These are phyloP conservation scores for Pogonognathellus flavescens DNA, from an alignment of 1,140 invertebrate genomes.

Conservation along the genomic window DNA sequence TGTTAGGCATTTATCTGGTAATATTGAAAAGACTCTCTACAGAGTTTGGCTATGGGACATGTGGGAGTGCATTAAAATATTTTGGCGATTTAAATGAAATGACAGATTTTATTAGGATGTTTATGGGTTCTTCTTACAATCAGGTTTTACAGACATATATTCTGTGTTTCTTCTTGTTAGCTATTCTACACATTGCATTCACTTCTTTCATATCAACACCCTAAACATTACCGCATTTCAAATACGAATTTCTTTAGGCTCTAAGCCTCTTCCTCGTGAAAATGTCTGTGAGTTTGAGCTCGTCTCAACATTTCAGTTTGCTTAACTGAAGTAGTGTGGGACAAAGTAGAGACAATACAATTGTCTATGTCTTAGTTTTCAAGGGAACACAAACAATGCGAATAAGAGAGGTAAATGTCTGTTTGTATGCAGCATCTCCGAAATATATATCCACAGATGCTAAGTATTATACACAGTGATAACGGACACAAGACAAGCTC, in stretches of 20 bases:
- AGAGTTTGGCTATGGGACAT: neutral
- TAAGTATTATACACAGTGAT: neutral
- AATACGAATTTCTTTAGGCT: neutral
- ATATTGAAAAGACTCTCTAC: constrained; percentile 37
- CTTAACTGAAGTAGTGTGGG: neutral
- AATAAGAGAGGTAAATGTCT: neutral
- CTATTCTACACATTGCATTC: neutral
- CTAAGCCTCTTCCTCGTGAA: neutral
- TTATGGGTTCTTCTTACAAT: constrained; percentile 51
- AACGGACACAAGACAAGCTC: neutral
- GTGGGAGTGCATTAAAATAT: constrained; percentile 58
- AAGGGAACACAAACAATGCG: neutral
- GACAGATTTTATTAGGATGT: constrained; percentile 61
- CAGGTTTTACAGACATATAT: neutral
- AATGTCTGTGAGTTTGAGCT: neutral
- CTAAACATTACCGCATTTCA: constrained; percentile 15
- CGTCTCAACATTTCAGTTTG: neutral
- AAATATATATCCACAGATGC: neutral
- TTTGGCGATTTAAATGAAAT: constrained; percentile 60
- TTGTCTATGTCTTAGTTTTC: neutral
- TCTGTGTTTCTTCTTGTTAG: constrained; percentile 14
- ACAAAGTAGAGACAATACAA: neutral
- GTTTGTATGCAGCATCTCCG: neutral
- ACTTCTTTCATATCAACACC: constrained; percentile 1
- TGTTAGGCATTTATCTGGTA: constrained; percentile 55